A percentile compares a stretch with the other conserved stretches of the same genome.
phyloP scores from a whole-genome alignment of 1,140 invertebrate genomes.

The Carcinoscorpius rotundicauda region DNA sequence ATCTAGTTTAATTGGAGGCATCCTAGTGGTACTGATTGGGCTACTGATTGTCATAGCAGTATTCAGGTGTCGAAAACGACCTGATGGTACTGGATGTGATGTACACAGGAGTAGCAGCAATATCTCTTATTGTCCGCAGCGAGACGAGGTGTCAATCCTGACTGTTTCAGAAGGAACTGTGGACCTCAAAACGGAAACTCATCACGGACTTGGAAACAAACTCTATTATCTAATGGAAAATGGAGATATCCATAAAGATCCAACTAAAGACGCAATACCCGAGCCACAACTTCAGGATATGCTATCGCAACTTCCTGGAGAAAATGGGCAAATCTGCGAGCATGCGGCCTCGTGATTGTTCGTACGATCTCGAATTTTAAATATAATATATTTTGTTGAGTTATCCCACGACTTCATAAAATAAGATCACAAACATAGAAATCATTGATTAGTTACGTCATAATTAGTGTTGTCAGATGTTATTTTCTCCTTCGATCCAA shows the following conservation, averaged over 20 bases:
- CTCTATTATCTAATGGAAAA: conserved; percentile 22
- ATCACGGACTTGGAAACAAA: conserved; percentile 20
- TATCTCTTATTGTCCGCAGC: conserved; percentile 23
- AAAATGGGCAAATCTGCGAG: too few relatives aligned
- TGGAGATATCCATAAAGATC: background rate
- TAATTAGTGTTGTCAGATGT: too few relatives aligned
- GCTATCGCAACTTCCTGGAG: background rate
- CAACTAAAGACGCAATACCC: conserved; percentile 4
- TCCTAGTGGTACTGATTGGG: too few relatives aligned
- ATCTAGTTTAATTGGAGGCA: too few relatives aligned
- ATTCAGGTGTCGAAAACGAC: conserved; percentile 4
- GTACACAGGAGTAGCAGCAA: conserved; percentile 12
- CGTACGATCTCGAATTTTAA: too few relatives aligned
- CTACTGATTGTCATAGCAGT: background rate
- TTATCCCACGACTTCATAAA: too few relatives aligned
- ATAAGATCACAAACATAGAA: too few relatives aligned
- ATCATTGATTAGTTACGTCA: too few relatives aligned
- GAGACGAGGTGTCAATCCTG: conserved; percentile 25
- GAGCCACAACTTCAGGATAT: conserved; percentile 17
- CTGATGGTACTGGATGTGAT: conserved; percentile 2
- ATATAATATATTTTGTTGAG: too few relatives aligned
- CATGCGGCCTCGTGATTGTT: too few relatives aligned
- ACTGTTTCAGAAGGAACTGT: conserved; percentile 22
- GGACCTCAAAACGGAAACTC: conserved; percentile 13
- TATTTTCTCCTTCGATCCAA: too few relatives aligned